Conservation (phyloP, 2,888 invertebrate species). For the Bhutanitis thaidina region DNA sequence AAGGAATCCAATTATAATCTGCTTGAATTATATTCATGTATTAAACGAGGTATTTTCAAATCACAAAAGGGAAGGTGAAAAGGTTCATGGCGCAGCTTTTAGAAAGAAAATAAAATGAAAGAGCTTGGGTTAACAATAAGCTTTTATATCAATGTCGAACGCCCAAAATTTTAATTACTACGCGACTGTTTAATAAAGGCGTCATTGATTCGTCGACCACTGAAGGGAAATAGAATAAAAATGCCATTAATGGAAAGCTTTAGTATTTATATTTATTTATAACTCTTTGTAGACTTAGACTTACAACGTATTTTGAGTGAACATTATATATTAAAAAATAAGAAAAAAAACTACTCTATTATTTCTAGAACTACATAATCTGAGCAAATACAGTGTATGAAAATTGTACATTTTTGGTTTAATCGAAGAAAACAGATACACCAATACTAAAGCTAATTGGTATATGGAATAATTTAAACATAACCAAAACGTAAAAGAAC, state of each 20-base stretch:
- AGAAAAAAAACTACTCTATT: no score
- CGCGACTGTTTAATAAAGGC: constrained; percentile 25
- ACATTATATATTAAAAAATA: no score
- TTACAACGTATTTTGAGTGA: no score
- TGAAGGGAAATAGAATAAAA: constrained; percentile 1
- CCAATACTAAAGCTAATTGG: no score
- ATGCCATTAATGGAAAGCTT: background rate
- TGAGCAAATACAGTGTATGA: no score
- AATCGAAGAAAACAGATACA: no score
- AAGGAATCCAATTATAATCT: constrained; percentile 6
- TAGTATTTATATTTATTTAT: background rate
- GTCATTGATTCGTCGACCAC: constrained; percentile 4
- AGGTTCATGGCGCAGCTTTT: constrained; percentile 22
- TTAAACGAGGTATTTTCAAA: constrained; percentile 16
- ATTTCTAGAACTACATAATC: no score
- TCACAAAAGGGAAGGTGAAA: constrained; percentile 20
- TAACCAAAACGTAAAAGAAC: no score
- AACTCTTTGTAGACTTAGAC: no score
- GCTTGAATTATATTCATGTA: constrained; percentile 12
- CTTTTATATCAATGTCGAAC: constrained; percentile 19
- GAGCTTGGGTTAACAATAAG: constrained; percentile 24
- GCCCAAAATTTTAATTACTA: constrained; percentile 29
- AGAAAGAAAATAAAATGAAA: constrained; percentile 24
- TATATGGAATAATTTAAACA: no score
- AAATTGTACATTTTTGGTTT: no score